These are phyloP conservation scores for Torymus tubicola DNA, from an alignment of 2,888 invertebrate species.

Conservation along the genomic window DNA sequence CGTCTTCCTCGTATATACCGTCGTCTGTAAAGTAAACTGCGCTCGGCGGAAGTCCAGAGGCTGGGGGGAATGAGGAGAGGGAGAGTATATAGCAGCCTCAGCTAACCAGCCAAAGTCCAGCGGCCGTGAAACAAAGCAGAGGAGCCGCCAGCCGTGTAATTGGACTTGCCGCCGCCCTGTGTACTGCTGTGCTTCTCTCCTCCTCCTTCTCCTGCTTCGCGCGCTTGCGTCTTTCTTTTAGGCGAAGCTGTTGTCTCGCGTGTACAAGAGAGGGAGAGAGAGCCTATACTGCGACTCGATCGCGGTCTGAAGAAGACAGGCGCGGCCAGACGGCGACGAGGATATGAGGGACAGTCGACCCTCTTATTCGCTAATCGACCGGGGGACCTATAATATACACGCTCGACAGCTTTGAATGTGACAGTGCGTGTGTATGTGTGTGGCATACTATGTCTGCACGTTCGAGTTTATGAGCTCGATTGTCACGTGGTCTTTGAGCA, in stretches of 20 bases:
- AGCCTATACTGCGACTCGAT: background rate
- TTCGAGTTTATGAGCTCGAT: too few species aligned
- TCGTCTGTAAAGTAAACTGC: constrained; percentile 58
- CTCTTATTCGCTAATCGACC: constrained; percentile 60
- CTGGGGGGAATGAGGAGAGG: constrained; percentile 38
- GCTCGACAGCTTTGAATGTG: too few species aligned
- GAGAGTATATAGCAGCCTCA: constrained; percentile 4
- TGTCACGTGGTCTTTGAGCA: too few species aligned
- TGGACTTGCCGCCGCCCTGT: constrained; percentile 67
- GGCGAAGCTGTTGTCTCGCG: constrained; percentile 13
- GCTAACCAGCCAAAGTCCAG: constrained; percentile 68
- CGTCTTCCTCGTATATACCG: constrained; percentile 46
- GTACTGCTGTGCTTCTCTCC: background rate
- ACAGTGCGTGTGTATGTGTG: too few species aligned
- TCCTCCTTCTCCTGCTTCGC: constrained; percentile 7
- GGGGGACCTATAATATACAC: background rate
- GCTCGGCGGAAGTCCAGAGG: constrained; percentile 53
- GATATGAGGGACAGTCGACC: constrained; percentile 55
- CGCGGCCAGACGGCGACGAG: constrained; percentile 6
- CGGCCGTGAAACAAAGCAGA: constrained; percentile 75
- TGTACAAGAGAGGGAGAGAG: background rate
- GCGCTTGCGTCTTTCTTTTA: constrained; percentile 6
- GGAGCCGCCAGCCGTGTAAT: constrained; percentile 75
- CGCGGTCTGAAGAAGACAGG: constrained; percentile 14
- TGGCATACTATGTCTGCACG: too few species aligned